Evolutionary conservation across 2,797 vertebrate species (phyloP), one percentile per base, ranked within the genome.

Genomic region (Enteromius radiatus): DNA sequence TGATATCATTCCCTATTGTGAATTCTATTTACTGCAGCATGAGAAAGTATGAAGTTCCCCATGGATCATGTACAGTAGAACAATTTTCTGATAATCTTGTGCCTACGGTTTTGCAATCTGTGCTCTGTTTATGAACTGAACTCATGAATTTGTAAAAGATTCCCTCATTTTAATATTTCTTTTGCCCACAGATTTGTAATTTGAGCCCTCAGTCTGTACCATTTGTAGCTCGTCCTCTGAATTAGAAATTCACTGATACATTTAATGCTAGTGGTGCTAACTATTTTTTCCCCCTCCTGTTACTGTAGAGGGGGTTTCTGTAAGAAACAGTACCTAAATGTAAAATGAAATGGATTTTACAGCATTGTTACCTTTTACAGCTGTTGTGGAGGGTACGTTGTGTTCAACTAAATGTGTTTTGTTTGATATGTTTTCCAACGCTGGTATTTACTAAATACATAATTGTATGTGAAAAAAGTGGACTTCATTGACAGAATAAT

Each of bases 21-120:
- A 73, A 33, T 33, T 52, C 47, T 73, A 73, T 73, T 73, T 73
- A 52, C 45, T 73, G 70, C 70, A 52, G 47, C 70, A 52, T n/a
- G 45, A 73, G 45, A 73, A 52, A 52, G 45, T 52, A 73, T 52
- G 47, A 28, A 52, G 70, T 73, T 45, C 45, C 70, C 45, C 28
- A 33, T 52, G 28, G 70, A 26, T 52, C 45, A 49, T 45, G 5
- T 49, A 49, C 69, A 49, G 26, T n/a, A 31, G 45, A 19, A 73
- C 23, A 12, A 21, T 52, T 52, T 7, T 10, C 26, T 10, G 10
- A 49, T 21, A 49, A 49, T 71, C 9, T n/a, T 6, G 17, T 73
- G 70, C 10, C 45, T 52, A 33, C 26, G n/a, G 17, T 21, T 52
- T 64, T 64, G 7, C 17, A 19, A 19, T 21, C 26, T 0, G 43